Percentiles rank a stretch among this genome's conserved stretches.
Evolutionary conservation across 1,140 invertebrate species (phyloP).

Genomic region (Nymphalis io): DNA sequence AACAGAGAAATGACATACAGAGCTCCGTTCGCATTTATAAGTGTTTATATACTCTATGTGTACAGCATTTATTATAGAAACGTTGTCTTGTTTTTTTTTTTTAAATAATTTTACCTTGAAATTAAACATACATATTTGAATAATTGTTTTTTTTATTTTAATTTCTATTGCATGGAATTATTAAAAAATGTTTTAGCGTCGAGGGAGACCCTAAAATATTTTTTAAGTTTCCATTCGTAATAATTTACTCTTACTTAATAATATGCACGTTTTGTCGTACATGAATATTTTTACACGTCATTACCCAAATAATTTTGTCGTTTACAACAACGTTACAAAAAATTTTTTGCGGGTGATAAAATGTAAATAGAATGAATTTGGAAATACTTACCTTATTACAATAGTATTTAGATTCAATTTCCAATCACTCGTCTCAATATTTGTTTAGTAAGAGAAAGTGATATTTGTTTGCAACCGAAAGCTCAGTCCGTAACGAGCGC

Average conservation of each 20-base stretch:
- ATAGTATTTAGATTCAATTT: conserved; percentile 32
- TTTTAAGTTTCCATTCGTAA: background rate
- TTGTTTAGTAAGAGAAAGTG: conserved; percentile 17
- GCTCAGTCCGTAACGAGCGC: conserved; percentile 38
- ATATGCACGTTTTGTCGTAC: conserved; percentile 15
- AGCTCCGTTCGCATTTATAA: too few relatives aligned
- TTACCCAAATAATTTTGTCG: conserved; percentile 54
- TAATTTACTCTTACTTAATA: conserved; percentile 1
- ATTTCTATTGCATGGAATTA: too few relatives aligned
- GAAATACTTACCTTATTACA: conserved; percentile 20
- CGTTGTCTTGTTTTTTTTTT: too few relatives aligned
- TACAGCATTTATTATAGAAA: too few relatives aligned
- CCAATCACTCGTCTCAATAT: conserved; percentile 12
- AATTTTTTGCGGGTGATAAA: conserved; percentile 31
- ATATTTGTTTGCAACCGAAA: conserved; percentile 44
- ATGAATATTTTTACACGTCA: conserved; percentile 55
- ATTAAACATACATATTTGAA: too few relatives aligned
- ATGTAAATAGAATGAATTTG: conserved; percentile 15
- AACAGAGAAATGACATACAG: too few relatives aligned
- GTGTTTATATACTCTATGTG: too few relatives aligned
- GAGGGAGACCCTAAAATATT: too few relatives aligned
- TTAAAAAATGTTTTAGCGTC: background rate
- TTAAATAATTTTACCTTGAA: too few relatives aligned
- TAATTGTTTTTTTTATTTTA: too few relatives aligned
- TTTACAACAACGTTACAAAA: conserved; percentile 41